Conservation (phyloP, 2,888 invertebrate species). For the Agrotis ipsilon region DNA sequence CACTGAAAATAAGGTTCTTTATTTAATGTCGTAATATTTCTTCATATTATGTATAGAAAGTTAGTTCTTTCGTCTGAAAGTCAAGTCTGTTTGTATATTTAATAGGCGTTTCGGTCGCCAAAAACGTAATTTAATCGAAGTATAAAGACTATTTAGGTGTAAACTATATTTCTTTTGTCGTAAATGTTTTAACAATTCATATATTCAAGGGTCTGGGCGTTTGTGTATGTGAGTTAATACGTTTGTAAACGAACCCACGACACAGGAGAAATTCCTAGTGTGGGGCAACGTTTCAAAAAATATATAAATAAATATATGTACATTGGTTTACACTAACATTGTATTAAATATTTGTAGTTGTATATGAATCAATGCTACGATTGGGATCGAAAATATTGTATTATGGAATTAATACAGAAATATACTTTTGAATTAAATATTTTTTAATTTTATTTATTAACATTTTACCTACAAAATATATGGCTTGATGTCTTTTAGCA, state of each 20-base stretch:
- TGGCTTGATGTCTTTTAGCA: background rate
- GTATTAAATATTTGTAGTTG: constrained; percentile 62
- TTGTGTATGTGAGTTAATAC: no score
- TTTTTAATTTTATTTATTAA: constrained; percentile 35
- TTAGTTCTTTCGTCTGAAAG: constrained; percentile 32
- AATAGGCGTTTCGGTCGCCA: constrained; percentile 11
- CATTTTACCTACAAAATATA: background rate
- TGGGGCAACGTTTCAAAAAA: no score
- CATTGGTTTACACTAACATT: constrained; percentile 59
- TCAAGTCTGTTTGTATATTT: constrained; percentile 36
- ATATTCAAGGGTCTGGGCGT: no score
- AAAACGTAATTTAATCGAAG: constrained; percentile 57
- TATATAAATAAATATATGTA: no score
- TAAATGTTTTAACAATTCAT: constrained; percentile 54
- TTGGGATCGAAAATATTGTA: constrained; percentile 65
- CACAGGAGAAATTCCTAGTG: no score
- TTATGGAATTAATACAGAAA: constrained; percentile 64
- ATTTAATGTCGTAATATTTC: background rate
- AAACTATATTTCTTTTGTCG: constrained; percentile 37
- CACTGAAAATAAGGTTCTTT: background rate
- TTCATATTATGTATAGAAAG: background rate
- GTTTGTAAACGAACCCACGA: no score
- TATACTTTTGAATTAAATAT: constrained; percentile 68
- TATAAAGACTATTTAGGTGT: constrained; percentile 66
- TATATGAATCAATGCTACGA: constrained; percentile 67